phyloP scores from a whole-genome alignment of 2,888 invertebrate species.

The Dysmachus trigonus region DNA sequence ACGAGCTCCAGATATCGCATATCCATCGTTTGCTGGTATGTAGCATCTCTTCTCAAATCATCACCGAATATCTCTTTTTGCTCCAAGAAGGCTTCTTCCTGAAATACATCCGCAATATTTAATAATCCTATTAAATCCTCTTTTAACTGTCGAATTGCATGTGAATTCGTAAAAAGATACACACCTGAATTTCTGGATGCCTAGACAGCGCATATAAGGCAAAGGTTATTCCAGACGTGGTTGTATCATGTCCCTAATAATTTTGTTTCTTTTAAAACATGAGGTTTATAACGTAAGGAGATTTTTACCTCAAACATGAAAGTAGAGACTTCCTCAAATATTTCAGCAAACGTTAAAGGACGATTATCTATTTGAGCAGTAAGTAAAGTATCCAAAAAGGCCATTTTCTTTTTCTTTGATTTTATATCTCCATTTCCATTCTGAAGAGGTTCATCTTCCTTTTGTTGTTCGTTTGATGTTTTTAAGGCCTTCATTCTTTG shows the following conservation, averaged over 20 bases:
- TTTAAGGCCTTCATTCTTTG: slow-evolving; percentile 52
- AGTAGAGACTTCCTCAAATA: slow-evolving; percentile 62
- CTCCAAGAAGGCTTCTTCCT: slow-evolving; percentile 66
- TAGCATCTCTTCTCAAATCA: slow-evolving; percentile 53
- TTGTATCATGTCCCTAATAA: slow-evolving; percentile 69
- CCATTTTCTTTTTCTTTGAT: slow-evolving; percentile 55
- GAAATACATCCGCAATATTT: slow-evolving; percentile 27
- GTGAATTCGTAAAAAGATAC: slow-evolving; percentile 45
- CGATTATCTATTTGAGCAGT: slow-evolving; percentile 56
- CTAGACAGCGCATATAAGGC: slow-evolving; percentile 66
- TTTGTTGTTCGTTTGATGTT: not conserved
- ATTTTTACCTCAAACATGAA: slow-evolving; percentile 60
- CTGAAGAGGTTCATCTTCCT: not conserved
- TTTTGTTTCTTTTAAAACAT: not conserved
- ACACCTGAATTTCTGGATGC: slow-evolving; percentile 66
- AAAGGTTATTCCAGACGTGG: slow-evolving; percentile 68
- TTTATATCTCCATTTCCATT: not conserved
- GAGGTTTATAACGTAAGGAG: not conserved
- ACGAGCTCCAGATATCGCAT: slow-evolving; percentile 62
- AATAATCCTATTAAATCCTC: not conserved
- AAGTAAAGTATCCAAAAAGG: slow-evolving; percentile 59
- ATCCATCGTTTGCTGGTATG: slow-evolving; percentile 57
- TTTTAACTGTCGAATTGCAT: not conserved
- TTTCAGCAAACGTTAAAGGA: slow-evolving; percentile 55
- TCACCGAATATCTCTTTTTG: slow-evolving; percentile 64